Percentiles rank a stretch among this genome's conserved stretches.
These are phyloP conservation scores for Acinonyx jubatus DNA, from an alignment of 2,113 vertebrate species.

Conservation along the genomic window DNA sequence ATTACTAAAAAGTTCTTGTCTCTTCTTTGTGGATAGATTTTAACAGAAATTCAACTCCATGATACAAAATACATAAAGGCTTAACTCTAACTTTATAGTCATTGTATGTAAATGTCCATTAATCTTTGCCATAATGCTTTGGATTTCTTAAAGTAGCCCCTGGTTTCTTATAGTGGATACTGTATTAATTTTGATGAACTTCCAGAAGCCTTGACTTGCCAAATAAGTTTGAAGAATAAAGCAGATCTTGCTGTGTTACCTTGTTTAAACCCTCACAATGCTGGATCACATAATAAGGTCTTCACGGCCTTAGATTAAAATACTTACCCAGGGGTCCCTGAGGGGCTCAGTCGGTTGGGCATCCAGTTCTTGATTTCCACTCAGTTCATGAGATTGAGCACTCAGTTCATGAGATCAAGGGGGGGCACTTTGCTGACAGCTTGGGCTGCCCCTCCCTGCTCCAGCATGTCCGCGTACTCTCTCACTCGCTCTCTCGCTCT, in stretches of 20 bases:
- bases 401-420: too few relatives aligned
- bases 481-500: too few relatives aligned
- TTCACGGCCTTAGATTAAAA: not conserved
- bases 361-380: too few relatives aligned
- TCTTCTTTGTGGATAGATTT: not conserved
- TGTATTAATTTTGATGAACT: not conserved
- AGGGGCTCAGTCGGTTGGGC: too few relatives aligned
- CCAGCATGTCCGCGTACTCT: too few relatives aligned
- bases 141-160: not conserved
- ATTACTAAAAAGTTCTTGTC: constrained; percentile 7
- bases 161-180: not conserved
- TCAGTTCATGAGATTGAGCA: too few relatives aligned
- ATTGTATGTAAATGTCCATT: not conserved
- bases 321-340: not conserved
- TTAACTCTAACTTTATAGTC: constrained; percentile 11
- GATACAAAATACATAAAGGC: not conserved
- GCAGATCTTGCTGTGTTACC: not conserved
- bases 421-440: too few relatives aligned
- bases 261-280: not conserved
- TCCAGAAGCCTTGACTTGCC: not conserved
- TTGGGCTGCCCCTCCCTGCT: too few relatives aligned
- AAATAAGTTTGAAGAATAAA: constrained; percentile 26
- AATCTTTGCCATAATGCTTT: not conserved
- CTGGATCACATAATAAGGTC: not conserved
- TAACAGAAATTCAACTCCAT: constrained; percentile 6